A percentile compares a stretch with the other conserved stretches of the same genome.
phyloP scores from a whole-genome alignment of 1,140 invertebrate genomes.

The Rhizoglyphus robini region DNA sequence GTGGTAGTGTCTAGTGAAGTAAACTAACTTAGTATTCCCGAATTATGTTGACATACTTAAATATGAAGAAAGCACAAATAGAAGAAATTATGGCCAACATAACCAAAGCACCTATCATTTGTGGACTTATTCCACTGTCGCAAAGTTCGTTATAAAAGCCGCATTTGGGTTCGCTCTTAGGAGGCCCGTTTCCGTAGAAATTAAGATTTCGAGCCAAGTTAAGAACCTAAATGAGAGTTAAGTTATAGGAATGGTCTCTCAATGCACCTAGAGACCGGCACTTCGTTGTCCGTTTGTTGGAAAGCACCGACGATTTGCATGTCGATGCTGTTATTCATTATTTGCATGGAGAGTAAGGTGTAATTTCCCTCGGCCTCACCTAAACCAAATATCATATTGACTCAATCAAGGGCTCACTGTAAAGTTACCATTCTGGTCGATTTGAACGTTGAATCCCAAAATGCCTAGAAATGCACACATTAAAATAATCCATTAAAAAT shows the following conservation, averaged over 20 bases:
- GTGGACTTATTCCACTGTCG: constrained; percentile 18
- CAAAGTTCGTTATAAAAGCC: constrained; percentile 37
- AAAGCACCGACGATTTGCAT: constrained; percentile 60
- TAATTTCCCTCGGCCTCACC: constrained; percentile 82
- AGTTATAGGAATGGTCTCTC: not conserved
- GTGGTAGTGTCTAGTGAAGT: constrained; percentile 50
- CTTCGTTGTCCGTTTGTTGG: constrained; percentile 33
- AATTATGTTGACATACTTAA: constrained; percentile 37
- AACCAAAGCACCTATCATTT: not conserved
- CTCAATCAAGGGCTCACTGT: not conserved
- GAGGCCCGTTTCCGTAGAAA: constrained; percentile 54
- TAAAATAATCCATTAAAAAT: not conserved
- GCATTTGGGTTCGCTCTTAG: constrained; percentile 36
- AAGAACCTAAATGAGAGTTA: constrained; percentile 33
- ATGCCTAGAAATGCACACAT: constrained; percentile 32
- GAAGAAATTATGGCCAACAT: constrained; percentile 31
- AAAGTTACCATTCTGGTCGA: constrained; percentile 67
- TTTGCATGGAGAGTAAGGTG: constrained; percentile 50
- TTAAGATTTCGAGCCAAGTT: constrained; percentile 46
- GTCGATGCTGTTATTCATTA: constrained; percentile 33
- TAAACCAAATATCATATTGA: not conserved
- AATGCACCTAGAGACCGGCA: constrained; percentile 31
- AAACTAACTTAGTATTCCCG: not conserved
- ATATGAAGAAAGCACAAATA: constrained; percentile 42
- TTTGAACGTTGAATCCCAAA: constrained; percentile 51